A percentile compares a stretch with the other conserved stretches of the same genome.
Conservation (phyloP, 2,113 vertebrate species). For the Callorhinus ursinus region DNA sequence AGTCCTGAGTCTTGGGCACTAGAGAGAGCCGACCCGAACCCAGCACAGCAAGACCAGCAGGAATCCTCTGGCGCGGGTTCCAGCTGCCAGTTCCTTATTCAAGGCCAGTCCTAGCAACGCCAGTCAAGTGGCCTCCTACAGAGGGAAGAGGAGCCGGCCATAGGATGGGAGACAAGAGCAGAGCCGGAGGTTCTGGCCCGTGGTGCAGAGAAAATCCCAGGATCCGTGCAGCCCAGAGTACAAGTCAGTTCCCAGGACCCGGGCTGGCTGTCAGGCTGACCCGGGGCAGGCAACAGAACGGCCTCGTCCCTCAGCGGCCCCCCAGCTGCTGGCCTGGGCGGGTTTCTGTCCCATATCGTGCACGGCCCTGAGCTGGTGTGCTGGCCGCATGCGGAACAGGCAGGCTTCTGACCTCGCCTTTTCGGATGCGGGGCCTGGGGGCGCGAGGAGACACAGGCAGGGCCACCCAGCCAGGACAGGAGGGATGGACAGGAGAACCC, state of each 20-base stretch:
- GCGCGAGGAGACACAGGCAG: background rate
- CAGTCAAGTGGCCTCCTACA: background rate
- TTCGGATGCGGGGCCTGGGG: accelerated
- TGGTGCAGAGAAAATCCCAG: background rate
- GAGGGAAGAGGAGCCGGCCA: background rate
- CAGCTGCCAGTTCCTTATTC: background rate
- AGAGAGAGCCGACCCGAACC: background rate
- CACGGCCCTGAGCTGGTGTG: background rate
- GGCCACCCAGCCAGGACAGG: accelerated
- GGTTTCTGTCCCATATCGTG: accelerated
- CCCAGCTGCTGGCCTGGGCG: accelerated
- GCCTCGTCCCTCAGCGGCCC: accelerated
- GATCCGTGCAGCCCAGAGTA: accelerated
- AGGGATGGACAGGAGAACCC: background rate
- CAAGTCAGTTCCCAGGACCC: background rate
- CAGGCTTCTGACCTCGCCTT: accelerated
- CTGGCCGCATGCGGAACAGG: background rate
- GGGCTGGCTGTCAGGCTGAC: accelerated
- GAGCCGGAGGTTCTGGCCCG: accelerated
- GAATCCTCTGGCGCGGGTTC: accelerated
- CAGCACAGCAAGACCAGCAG: background rate
- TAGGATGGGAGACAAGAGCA: background rate
- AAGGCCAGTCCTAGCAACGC: background rate
- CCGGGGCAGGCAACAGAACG: accelerated
- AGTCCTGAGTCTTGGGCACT: background rate